Conservation (phyloP, 53 echinoderm and acorn worm species). For the Hippasteria phrygiana region DNA sequence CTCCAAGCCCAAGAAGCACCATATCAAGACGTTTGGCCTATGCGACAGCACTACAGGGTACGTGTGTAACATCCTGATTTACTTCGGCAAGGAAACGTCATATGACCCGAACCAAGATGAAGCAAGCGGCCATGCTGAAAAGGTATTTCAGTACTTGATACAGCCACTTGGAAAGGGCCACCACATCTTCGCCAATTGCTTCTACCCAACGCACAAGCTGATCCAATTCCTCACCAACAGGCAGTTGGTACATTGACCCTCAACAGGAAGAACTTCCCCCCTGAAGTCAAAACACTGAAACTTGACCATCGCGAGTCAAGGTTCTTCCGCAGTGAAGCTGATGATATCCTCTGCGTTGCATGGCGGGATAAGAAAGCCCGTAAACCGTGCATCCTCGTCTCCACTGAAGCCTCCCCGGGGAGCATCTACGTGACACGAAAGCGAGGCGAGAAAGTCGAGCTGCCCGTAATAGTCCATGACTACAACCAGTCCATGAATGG, state of each 20-base stretch:
- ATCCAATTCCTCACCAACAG: conserved; percentile 22
- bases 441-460: too few relatives aligned
- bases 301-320: too few relatives aligned
- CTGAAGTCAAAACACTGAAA: conserved; percentile 54
- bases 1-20: conserved; percentile 56
- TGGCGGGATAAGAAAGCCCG: too few relatives aligned
- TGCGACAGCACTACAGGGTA: conserved; percentile 67
- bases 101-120: conserved; percentile 33
- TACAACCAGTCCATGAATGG: conserved; percentile 62
- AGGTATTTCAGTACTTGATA: conserved; percentile 53
- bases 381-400: too few relatives aligned
- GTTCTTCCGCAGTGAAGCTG: too few relatives aligned
- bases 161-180: conserved; percentile 50
- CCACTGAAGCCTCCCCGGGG: too few relatives aligned
- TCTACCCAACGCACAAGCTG: conserved; percentile 45
- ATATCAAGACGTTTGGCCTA: conserved; percentile 64
- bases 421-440: too few relatives aligned
- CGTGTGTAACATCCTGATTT: conserved; percentile 40
- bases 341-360: too few relatives aligned
- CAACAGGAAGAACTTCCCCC: conserved; percentile 56
- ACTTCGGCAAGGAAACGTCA: conserved; percentile 59
- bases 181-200: conserved; percentile 55
- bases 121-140: conserved; percentile 45
- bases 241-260: conserved; percentile 47
- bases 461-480: conserved; percentile 43